A percentile compares a stretch with the other conserved stretches of the same genome.
Conservation (phyloP, 1,140 invertebrate genomes). For the Tetramorium alpestre region DNA sequence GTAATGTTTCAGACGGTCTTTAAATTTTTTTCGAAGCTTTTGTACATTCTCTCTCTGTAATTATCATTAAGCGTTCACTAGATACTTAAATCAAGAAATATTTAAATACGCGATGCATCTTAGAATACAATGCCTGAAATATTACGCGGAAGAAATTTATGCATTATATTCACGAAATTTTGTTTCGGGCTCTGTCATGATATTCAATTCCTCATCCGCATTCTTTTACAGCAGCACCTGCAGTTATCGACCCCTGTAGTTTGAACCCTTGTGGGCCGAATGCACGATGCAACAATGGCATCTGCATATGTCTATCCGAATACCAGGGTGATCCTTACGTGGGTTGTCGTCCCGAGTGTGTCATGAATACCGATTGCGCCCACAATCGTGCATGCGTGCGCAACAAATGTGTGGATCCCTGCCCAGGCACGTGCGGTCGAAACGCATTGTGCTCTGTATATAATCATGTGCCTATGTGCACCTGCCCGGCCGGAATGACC, state of each 20-base stretch:
- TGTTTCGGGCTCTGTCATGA: not conserved
- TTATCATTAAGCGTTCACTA: not conserved
- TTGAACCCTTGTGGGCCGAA: constrained; percentile 88
- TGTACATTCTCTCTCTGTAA: not conserved
- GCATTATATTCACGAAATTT: not conserved
- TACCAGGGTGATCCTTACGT: constrained; percentile 87
- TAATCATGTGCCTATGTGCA: constrained; percentile 91
- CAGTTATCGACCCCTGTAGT: constrained; percentile 82
- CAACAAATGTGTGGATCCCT: constrained; percentile 83
- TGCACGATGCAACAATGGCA: constrained; percentile 86
- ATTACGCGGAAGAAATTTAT: not conserved
- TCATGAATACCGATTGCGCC: constrained; percentile 83
- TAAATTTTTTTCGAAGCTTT: not conserved
- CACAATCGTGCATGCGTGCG: constrained; percentile 82
- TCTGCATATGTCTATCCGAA: constrained; percentile 85
- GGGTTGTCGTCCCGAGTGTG: constrained; percentile 84
- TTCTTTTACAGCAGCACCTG: constrained; percentile 59
- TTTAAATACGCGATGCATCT: not conserved
- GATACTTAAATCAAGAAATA: not conserved
- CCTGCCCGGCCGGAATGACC: constrained; percentile 89
- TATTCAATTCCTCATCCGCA: not conserved
- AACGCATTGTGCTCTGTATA: constrained; percentile 91
- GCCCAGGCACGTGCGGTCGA: constrained; percentile 87
- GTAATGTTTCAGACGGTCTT: not conserved
- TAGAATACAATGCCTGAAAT: not conserved